Evolutionary conservation across 1,140 invertebrate genomes (phyloP).

Genomic region (Melanaphis sacchari): DNA sequence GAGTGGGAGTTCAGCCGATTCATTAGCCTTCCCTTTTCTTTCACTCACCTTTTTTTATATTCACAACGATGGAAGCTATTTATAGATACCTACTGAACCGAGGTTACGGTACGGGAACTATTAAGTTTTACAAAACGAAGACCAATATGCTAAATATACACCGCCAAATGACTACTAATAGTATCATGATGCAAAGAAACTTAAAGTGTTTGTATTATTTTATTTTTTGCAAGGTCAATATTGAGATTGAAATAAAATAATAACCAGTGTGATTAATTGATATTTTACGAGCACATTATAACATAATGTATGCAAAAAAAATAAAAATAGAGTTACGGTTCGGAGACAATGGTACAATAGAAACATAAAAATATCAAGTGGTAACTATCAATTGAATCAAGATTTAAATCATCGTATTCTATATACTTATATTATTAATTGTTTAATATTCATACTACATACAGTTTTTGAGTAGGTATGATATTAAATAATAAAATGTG

Average conservation of each 20-base stretch:
- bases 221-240: neutral
- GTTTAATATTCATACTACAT: too few species aligned
- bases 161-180: neutral
- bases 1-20: neutral
- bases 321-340: neutral
- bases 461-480: neutral
- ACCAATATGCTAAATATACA: neutral
- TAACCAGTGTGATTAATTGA: neutral
- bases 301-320: neutral
- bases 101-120: neutral
- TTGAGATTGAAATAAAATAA: neutral
- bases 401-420: neutral
- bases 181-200: neutral
- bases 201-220: neutral
- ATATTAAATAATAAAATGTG: neutral
- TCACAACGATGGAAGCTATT: neutral
- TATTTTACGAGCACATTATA: conserved; percentile 7
- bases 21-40: neutral
- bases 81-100: neutral
- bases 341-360: neutral
- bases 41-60: neutral
- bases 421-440: neutral
- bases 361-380: neutral
- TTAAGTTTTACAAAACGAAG: neutral
- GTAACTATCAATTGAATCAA: neutral